phyloP scores from a whole-genome alignment of 1,140 invertebrate species.

The Sipha flava region DNA sequence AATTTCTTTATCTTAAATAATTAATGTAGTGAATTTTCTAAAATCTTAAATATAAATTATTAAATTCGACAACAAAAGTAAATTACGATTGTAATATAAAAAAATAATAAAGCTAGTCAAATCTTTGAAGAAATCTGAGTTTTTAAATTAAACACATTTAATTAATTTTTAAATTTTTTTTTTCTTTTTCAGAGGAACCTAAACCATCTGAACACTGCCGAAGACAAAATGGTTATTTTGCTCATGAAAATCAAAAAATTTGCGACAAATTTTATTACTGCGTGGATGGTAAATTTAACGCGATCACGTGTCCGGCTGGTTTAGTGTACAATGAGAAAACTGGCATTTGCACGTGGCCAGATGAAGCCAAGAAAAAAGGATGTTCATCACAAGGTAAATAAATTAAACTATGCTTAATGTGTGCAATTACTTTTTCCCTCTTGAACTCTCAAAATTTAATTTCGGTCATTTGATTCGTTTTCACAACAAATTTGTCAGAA shows the following conservation, averaged over 20 bases:
- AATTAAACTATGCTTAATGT: neutral
- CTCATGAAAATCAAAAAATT: conserved; percentile 65
- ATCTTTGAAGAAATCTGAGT: no score
- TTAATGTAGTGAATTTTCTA: no score
- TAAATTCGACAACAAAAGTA: no score
- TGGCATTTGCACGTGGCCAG: conserved; percentile 84
- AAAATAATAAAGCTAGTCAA: no score
- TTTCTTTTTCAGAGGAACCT: conserved; percentile 57
- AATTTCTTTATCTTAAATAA: neutral
- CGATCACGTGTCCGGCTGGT: conserved; percentile 78
- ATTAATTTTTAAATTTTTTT: no score
- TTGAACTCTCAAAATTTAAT: neutral
- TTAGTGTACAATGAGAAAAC: conserved; percentile 80
- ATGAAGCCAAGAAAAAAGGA: conserved; percentile 76
- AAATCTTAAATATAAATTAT: no score
- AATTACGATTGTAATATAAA: no score
- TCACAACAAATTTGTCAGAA: neutral
- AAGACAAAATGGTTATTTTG: conserved; percentile 78
- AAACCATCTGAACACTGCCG: conserved; percentile 65
- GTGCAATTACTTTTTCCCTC: no score
- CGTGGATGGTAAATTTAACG: conserved; percentile 78
- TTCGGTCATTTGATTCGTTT: neutral
- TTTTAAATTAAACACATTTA: no score
- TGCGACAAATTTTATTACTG: conserved; percentile 89
- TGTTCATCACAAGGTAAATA: conserved; percentile 63